Base-by-base conservation (phyloP, 1,140 invertebrate genomes). In the Heliconius congener region DNA sequence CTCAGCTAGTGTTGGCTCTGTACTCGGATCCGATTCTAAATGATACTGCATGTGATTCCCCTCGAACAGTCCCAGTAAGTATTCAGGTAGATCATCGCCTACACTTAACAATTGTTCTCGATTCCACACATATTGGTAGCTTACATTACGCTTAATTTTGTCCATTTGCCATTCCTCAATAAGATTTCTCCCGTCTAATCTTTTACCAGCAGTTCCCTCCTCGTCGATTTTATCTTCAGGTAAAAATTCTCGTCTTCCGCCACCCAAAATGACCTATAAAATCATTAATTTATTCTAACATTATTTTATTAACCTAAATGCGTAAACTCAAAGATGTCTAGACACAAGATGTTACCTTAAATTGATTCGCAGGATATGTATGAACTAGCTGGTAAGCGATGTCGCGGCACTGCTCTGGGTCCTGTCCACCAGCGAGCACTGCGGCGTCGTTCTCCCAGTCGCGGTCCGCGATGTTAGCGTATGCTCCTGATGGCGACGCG, bases 391-490 rank as follows among this genome's bases (percentile, higher is more conserved):
- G 97, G 30, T 95, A 90, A 1, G 97, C 97, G 77, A 98, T 97
- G 88, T 98, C 97, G 71, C 96, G 95, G 86, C 97, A 96, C 0
- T 89, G 81, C 2, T 83, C 87, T 0, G 94, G 86, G 66, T 93
- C 85, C 6, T 87, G 81, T 0, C 91, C 92, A 13, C 79, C 88
- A 8, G 83, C 85, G 70, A 84, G 39, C 23, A 97, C 92, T 71
- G 96, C 95, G 1, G 91, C 94, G 86, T 98, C 96, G 84, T 95
- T 96, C 93, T 98, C 97, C 97, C 97, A 98, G 81, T 97, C 95
- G 27, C 97, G 95, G 82, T 97, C 94, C 0, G 97, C 95, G 0
- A 96, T 95, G 83, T 97, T 96, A 0, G 98, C 97, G 91, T 97
- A 99, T 4, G 95, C 92, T 9, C 95, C 95, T 1, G 97, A 96